phyloP scores from a whole-genome alignment of 2,888 invertebrate species.

The Pammene fasciana region DNA sequence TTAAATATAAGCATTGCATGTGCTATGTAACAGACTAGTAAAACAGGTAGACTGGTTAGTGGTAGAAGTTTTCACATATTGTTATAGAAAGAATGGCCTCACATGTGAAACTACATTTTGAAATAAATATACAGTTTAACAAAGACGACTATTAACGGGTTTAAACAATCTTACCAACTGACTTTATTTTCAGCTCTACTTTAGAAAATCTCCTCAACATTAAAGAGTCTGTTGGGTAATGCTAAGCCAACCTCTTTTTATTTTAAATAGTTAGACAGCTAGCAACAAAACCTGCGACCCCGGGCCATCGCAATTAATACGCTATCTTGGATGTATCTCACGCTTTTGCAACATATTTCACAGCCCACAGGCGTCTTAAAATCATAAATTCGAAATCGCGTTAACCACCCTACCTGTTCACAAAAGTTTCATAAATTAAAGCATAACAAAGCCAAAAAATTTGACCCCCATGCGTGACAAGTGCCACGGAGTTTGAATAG shows the following conservation, averaged over 20 bases:
- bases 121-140: no score
- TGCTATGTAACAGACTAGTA: no score
- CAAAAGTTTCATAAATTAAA: slow-evolving; percentile 35
- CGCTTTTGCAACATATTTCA: slow-evolving; percentile 21
- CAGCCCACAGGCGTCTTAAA: slow-evolving; percentile 10
- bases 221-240: background rate
- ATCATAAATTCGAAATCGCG: slow-evolving; percentile 26
- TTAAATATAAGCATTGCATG: no score
- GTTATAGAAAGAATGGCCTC: no score
- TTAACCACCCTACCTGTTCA: slow-evolving; percentile 36
- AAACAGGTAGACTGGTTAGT: no score
- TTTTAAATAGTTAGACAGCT: background rate
- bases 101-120: no score
- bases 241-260: background rate
- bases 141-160: no score
- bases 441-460: slow-evolving; percentile 35
- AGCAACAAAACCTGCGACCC: background rate
- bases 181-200: no score
- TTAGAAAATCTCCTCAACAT: no score
- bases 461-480: slow-evolving; percentile 39
- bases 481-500: slow-evolving; percentile 31
- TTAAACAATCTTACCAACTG: no score
- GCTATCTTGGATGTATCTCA: slow-evolving; percentile 20
- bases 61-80: no score
- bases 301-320: background rate